These are phyloP conservation scores for Xanthostigma xanthostigma DNA, from an alignment of 2,888 invertebrate species.

Conservation along the genomic window DNA sequence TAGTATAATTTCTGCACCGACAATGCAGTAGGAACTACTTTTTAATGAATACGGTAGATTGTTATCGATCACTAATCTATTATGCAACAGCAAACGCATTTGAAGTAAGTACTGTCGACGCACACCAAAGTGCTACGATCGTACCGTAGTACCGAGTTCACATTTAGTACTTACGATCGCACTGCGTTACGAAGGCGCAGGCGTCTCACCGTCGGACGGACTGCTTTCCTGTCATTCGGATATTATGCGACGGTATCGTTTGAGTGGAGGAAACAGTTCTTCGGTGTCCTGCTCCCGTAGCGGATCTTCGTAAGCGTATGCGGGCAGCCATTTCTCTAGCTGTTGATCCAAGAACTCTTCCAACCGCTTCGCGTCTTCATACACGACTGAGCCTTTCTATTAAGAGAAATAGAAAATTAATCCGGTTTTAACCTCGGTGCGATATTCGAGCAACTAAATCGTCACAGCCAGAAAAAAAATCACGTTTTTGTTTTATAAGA, in stretches of 20 bases:
- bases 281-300: conserved; percentile 32
- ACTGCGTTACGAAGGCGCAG: too few relatives aligned
- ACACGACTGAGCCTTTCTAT: conserved; percentile 61
- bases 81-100: too few relatives aligned
- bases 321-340: conserved; percentile 66
- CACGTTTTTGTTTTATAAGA: too few relatives aligned
- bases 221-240: conserved; percentile 22
- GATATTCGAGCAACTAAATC: conserved; percentile 1
- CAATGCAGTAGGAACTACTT: too few relatives aligned
- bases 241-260: conserved; percentile 34
- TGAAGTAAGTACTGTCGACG: too few relatives aligned
- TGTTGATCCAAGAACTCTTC: conserved; percentile 78
- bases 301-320: conserved; percentile 44
- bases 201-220: neutral
- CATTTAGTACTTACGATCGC: too few relatives aligned
- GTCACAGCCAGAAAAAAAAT: too few relatives aligned
- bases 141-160: too few relatives aligned
- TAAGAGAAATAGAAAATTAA: conserved; percentile 11
- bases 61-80: too few relatives aligned
- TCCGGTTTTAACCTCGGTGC: neutral
- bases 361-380: conserved; percentile 62
- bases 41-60: too few relatives aligned
- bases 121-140: too few relatives aligned
- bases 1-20: too few relatives aligned
- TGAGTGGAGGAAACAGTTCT: conserved; percentile 32